These are phyloP conservation scores for Drosophila picticornis DNA, from an alignment of 2,888 invertebrate genomes.

Conservation along the genomic window DNA sequence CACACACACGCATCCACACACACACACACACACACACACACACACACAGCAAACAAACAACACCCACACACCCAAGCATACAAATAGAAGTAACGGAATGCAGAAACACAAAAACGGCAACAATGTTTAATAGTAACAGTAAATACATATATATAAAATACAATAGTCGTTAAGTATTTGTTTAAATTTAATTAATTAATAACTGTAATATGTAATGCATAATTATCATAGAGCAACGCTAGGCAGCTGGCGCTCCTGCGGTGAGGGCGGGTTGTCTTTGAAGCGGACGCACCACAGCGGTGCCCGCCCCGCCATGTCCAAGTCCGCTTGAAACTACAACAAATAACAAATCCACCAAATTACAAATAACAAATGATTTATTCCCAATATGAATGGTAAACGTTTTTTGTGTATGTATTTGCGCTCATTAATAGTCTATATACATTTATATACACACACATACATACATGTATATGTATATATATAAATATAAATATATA, in stretches of 20 bases:
- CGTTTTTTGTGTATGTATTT: conserved; percentile 65
- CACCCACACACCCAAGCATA: conserved; percentile 3
- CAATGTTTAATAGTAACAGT: conserved; percentile 59
- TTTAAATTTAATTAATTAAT: conserved; percentile 78
- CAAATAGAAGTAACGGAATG: conserved; percentile 15
- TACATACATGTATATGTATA: conserved; percentile 10
- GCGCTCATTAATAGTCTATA: conserved; percentile 62
- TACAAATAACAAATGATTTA: conserved; percentile 59
- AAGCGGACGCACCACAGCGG: conserved; percentile 23
- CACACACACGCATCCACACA: conserved; percentile 22
- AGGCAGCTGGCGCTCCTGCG: conserved; percentile 50
- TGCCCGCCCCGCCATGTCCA: conserved; percentile 54
- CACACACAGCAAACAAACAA: conserved; percentile 5
- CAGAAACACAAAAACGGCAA: conserved; percentile 31
- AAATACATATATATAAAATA: conserved; percentile 62
- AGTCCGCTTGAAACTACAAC: conserved; percentile 67
- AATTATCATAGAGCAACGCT: conserved; percentile 51
- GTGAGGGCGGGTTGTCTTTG: conserved; percentile 47
- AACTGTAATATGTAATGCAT: conserved; percentile 69
- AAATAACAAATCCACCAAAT: conserved; percentile 78
- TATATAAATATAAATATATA: not conserved
- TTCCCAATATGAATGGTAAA: conserved; percentile 51
- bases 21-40: conserved; percentile 19
- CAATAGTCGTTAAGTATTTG: conserved; percentile 76
- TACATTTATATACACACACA: conserved; percentile 41